These are phyloP conservation scores for Neostethus bicornis DNA, from an alignment of 2,797 vertebrate species.

Conservation along the genomic window DNA sequence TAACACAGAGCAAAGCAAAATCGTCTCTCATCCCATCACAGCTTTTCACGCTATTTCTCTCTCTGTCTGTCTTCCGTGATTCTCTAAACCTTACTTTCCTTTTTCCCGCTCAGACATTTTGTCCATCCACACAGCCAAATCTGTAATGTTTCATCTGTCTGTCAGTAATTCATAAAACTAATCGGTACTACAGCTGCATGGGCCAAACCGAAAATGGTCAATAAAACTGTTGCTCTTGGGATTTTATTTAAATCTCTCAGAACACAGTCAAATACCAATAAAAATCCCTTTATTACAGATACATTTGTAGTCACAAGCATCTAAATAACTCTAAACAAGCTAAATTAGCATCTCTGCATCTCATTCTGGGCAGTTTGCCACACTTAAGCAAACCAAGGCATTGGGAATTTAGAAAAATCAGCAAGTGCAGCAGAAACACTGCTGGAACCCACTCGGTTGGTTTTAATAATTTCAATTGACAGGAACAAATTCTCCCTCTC, in stretches of 20 bases:
- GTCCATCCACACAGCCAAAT: conserved; percentile 34
- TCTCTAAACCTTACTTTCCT: conserved; percentile 35
- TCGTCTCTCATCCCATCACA: conserved; percentile 62
- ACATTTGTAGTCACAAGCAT: conserved; percentile 28
- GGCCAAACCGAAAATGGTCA: conserved; percentile 31
- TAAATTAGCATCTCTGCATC: conserved; percentile 24
- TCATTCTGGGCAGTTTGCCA: conserved; percentile 43
- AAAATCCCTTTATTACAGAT: conserved; percentile 27
- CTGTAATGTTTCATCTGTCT: conserved; percentile 43
- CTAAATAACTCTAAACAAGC: conserved; percentile 34
- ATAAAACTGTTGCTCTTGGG: conserved; percentile 44
- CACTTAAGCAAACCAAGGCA: conserved; percentile 47
- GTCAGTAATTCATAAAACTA: conserved; percentile 37
- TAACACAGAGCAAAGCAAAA: conserved; percentile 70
- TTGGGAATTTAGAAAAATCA: conserved; percentile 54
- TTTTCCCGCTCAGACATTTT: conserved; percentile 5
- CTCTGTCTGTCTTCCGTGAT: conserved; percentile 31
- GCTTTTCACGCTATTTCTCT: conserved; percentile 48
- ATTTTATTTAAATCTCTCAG: conserved; percentile 29
- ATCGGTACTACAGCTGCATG: conserved; percentile 38
- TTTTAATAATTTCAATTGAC: conserved; percentile 75
- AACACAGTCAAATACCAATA: conserved; percentile 8
- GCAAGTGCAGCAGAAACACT: conserved; percentile 41
- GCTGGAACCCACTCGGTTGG: conserved; percentile 42
- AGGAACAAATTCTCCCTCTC: conserved; percentile 70